These are phyloP conservation scores for Lymantria monacha DNA, from an alignment of 2,888 invertebrate genomes.

Conservation along the genomic window DNA sequence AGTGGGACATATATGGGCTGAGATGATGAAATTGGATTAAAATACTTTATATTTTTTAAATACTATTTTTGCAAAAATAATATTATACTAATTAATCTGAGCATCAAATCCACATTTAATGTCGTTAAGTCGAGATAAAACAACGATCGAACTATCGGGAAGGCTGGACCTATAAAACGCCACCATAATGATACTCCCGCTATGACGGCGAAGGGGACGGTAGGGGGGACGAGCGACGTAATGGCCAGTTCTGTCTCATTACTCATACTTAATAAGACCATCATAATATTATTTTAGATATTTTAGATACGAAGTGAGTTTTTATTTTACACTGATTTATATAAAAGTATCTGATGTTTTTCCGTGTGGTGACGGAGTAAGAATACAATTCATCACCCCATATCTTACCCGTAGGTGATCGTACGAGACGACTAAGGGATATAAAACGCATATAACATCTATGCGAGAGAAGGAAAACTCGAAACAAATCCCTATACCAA, in stretches of 20 bases:
- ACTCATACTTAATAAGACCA: conserved; percentile 10
- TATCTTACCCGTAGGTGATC: no score
- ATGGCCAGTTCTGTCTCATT: conserved; percentile 16
- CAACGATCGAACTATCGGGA: conserved; percentile 9
- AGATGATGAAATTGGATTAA: no score
- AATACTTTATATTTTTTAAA: no score
- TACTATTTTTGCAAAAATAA: no score
- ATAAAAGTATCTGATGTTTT: neutral
- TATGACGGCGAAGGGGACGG: neutral
- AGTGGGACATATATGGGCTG: no score
- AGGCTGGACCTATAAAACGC: conserved; percentile 12
- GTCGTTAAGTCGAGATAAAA: neutral
- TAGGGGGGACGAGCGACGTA: neutral
- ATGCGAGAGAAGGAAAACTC: no score
- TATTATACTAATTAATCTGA: neutral
- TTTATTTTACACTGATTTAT: neutral
- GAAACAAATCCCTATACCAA: no score
- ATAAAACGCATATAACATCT: no score
- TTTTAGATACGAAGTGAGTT: neutral
- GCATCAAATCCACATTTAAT: neutral
- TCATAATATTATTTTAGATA: conserved; percentile 8
- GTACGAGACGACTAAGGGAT: no score
- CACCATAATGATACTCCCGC: conserved; percentile 6
- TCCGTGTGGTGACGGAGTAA: no score
- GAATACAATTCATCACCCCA: no score